A percentile compares a stretch with the other conserved stretches of the same genome.
These are phyloP conservation scores for Neodiprion virginianus DNA, from an alignment of 1,140 invertebrate genomes.

Conservation along the genomic window DNA sequence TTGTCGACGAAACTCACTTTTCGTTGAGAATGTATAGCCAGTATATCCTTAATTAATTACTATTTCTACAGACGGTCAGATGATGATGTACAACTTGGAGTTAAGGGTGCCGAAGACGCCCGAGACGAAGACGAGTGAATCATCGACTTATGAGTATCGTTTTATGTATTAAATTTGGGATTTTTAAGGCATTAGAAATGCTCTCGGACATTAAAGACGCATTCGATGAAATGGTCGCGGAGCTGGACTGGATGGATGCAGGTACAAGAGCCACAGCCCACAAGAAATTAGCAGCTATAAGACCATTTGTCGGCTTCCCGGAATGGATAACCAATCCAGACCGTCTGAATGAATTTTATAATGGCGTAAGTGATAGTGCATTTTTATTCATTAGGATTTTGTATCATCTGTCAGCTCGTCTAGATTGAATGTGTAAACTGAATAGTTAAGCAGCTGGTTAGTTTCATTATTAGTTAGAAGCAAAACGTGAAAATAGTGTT, in stretches of 20 bases:
- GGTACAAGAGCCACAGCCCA: conserved; percentile 69
- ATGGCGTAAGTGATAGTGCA: conserved; percentile 55
- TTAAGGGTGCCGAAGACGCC: conserved; percentile 16
- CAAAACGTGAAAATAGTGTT: too few species aligned
- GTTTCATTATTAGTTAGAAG: too few species aligned
- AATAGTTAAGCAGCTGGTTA: too few species aligned
- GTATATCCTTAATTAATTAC: background rate
- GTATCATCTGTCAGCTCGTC: background rate
- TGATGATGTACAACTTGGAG: background rate
- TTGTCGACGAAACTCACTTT: too few species aligned
- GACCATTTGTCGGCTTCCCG: conserved; percentile 75
- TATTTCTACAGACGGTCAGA: too few species aligned
- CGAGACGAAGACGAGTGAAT: conserved; percentile 10
- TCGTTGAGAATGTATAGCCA: too few species aligned
- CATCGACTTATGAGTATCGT: background rate
- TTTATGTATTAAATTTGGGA: conserved; percentile 17
- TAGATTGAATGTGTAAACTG: background rate
- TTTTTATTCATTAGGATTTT: conserved; percentile 7
- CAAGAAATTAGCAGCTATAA: conserved; percentile 70
- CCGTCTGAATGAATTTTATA: conserved; percentile 67
- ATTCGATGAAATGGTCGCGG: conserved; percentile 73
- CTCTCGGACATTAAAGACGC: conserved; percentile 74
- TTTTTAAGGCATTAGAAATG: conserved; percentile 74
- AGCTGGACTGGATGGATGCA: conserved; percentile 82
- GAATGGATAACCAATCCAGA: conserved; percentile 69